These are phyloP conservation scores for Scrobipalpa costella DNA, from an alignment of 2,888 invertebrate genomes.

Conservation along the genomic window DNA sequence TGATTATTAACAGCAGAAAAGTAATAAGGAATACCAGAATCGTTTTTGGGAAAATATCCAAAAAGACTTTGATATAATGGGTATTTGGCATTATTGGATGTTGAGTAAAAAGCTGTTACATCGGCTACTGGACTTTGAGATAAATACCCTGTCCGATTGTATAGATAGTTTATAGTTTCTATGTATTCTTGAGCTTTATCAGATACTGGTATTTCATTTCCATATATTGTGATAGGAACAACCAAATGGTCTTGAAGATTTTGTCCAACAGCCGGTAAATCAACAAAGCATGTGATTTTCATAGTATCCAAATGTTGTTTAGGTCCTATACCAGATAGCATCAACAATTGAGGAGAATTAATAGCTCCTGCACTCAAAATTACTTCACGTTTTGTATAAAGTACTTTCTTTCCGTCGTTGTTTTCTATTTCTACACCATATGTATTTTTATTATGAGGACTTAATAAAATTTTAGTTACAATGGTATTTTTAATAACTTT, in stretches of 20 bases:
- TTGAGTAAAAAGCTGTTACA: conserved; percentile 81
- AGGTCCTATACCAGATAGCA: conserved; percentile 76
- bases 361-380: conserved; percentile 69
- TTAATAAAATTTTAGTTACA: conserved; percentile 74
- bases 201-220: conserved; percentile 40
- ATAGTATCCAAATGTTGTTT: conserved; percentile 52
- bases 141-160: conserved; percentile 64
- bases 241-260: conserved; percentile 68
- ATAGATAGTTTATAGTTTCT: conserved; percentile 60
- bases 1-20: conserved; percentile 48
- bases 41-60: conserved; percentile 41
- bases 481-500: conserved; percentile 67
- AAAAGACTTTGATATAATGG: conserved; percentile 40
- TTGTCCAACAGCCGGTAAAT: conserved; percentile 59
- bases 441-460: conserved; percentile 56
- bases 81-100: conserved; percentile 50
- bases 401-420: conserved; percentile 33
- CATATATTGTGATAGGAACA: conserved; percentile 48
- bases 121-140: conserved; percentile 77
- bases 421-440: conserved; percentile 61
- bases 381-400: conserved; percentile 60
- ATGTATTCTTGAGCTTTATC: conserved; percentile 38
- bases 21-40: background rate
- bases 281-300: conserved; percentile 47
- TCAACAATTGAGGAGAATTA: conserved; percentile 68